phyloP scores from a whole-genome alignment of 1,140 invertebrate genomes.

The Rhopalosiphum padi region DNA sequence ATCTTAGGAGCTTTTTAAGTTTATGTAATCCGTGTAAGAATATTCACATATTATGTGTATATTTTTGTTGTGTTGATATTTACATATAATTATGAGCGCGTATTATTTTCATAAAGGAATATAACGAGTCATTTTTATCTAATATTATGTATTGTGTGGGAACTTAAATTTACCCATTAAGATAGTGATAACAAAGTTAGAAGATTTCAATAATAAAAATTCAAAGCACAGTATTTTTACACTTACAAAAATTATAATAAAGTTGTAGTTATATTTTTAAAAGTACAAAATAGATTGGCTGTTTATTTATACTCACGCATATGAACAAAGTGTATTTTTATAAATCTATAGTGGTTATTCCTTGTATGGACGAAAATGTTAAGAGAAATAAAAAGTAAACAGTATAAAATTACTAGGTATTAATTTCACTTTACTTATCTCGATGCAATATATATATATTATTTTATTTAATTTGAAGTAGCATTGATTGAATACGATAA shows the following conservation, averaged over 20 bases:
- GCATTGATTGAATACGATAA: not conserved
- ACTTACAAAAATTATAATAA: not conserved
- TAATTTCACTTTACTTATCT: not conserved
- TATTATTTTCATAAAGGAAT: no score
- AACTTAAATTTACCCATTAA: not conserved
- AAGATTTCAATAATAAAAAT: not conserved
- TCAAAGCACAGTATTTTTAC: not conserved
- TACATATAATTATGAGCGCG: no score
- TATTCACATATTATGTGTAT: no score
- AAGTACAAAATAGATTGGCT: not conserved
- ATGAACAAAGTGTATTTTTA: not conserved
- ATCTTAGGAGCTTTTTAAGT: no score
- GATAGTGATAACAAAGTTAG: not conserved
- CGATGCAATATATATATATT: not conserved
- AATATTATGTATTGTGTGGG: no score
- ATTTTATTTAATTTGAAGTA: slow-evolving; percentile 10
- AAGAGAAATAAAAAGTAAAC: not conserved
- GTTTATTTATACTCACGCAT: not conserved
- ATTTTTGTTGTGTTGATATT: no score
- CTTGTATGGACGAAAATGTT: not conserved
- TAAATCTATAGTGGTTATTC: not conserved
- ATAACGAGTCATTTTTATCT: no score
- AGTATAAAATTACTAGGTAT: not conserved
- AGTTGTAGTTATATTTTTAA: not conserved
- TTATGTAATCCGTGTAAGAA: no score